A percentile compares a stretch with the other conserved stretches of the same genome.
Conservation (phyloP, 2,113 vertebrate species). For the Rostratula benghalensis region DNA sequence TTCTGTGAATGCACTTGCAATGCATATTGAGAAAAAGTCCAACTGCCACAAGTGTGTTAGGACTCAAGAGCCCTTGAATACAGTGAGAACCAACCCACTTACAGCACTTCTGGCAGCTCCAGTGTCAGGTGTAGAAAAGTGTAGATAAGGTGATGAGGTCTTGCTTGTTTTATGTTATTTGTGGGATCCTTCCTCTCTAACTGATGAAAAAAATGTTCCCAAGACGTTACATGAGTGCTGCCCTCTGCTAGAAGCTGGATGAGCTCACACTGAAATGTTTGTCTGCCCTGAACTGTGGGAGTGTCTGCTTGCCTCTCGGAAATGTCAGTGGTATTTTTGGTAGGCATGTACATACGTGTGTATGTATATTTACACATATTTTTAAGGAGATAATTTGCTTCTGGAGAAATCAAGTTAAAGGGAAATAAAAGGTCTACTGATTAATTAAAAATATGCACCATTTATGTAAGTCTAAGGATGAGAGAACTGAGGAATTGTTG, state of each 20-base stretch:
- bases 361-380: not conserved
- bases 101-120: not conserved
- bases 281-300: not conserved
- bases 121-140: not conserved
- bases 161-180: not conserved
- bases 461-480: not conserved
- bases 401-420: not conserved
- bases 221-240: not conserved
- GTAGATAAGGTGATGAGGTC: not conserved
- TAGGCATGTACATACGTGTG: rapidly evolving
- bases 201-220: not conserved
- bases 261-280: not conserved
- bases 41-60: not conserved
- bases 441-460: not conserved
- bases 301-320: not conserved
- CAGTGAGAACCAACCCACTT: not conserved
- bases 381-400: not conserved
- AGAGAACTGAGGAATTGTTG: not conserved
- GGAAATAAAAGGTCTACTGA: not conserved
- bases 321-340: not conserved
- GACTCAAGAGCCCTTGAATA: slow-evolving; percentile 1
- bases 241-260: not conserved
- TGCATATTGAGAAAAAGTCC: slow-evolving; percentile 14
- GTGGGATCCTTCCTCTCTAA: not conserved
- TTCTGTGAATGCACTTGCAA: slow-evolving; percentile 47